These are phyloP conservation scores for Seira ritae DNA, from an alignment of 2,888 invertebrate species.

Conservation along the genomic window DNA sequence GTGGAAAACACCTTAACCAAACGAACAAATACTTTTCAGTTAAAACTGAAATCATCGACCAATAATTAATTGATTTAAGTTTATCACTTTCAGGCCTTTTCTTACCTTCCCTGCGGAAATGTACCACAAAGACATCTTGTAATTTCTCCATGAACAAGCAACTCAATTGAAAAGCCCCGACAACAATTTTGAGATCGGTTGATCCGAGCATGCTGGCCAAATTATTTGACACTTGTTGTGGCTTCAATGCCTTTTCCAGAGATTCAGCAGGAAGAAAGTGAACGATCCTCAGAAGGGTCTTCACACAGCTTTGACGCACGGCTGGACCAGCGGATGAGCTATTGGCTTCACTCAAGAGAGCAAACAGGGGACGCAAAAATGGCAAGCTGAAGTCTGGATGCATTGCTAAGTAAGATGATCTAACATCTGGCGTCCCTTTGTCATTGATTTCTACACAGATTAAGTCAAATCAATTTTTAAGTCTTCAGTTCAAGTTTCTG, in stretches of 20 bases:
- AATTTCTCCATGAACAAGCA: constrained; percentile 97
- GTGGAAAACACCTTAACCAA: constrained; percentile 71
- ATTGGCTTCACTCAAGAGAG: constrained; percentile 98
- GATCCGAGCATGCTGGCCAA: constrained; percentile 99
- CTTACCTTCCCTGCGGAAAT: constrained; percentile 94
- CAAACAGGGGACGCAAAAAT: constrained; percentile 88
- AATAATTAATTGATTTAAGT: not conserved
- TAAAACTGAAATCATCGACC: too few relatives aligned
- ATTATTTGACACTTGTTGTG: constrained; percentile 93
- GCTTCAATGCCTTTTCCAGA: constrained; percentile 82
- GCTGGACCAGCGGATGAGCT: constrained; percentile 98
- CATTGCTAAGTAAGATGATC: constrained; percentile 83
- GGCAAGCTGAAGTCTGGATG: constrained; percentile 84
- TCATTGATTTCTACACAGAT: constrained; percentile 20
- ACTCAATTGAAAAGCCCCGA: constrained; percentile 97
- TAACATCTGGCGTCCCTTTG: constrained; percentile 78
- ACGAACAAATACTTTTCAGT: not conserved
- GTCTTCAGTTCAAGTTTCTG: too few relatives aligned
- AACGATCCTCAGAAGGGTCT: constrained; percentile 96
- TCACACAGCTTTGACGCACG: constrained; percentile 96
- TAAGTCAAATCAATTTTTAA: too few relatives aligned
- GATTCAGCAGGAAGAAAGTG: constrained; percentile 94
- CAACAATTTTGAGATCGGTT: constrained; percentile 95
- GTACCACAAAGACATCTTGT: constrained; percentile 95
- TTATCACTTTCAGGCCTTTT: not conserved